Evolutionary conservation across 2,113 vertebrate genomes (phyloP).

Genomic region (Arvicanthis niloticus): DNA sequence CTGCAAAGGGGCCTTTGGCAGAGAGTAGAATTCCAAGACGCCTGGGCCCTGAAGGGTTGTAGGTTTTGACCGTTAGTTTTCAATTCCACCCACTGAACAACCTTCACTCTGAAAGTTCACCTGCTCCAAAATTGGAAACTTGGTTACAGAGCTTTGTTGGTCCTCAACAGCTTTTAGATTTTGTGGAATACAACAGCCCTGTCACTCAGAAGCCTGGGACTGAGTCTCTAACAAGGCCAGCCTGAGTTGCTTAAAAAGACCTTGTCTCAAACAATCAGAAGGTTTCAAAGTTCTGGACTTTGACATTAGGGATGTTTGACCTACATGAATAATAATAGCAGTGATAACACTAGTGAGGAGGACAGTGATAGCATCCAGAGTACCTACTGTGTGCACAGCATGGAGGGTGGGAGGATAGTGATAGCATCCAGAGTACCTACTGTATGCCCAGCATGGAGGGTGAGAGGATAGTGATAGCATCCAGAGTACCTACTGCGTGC

Average conservation of each 20-base stretch:
- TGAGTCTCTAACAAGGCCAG: not conserved
- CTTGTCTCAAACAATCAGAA: not conserved
- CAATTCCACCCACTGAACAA: not conserved
- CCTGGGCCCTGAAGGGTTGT: not conserved
- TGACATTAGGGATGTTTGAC: not conserved
- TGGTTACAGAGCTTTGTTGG: not conserved
- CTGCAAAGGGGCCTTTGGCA: not conserved
- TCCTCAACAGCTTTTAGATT: not conserved
- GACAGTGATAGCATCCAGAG: too few species aligned
- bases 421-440: too few species aligned
- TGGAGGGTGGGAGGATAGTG: too few species aligned
- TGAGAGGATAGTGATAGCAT: too few species aligned
- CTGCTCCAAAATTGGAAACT: not conserved
- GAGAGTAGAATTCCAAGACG: not conserved
- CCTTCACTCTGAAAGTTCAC: not conserved
- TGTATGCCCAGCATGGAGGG: too few species aligned
- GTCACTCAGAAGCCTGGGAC: not conserved
- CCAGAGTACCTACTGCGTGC: too few species aligned
- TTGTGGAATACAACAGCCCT: not conserved
- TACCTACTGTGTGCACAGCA: too few species aligned
- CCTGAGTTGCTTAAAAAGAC: not conserved
- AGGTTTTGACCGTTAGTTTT: not conserved
- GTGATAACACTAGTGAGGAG: not conserved
- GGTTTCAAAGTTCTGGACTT: not conserved
- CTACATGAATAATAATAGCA: not conserved